Conservation (phyloP, 2,113 vertebrate genomes). For the Cryptoleucopteryx plumbea region DNA sequence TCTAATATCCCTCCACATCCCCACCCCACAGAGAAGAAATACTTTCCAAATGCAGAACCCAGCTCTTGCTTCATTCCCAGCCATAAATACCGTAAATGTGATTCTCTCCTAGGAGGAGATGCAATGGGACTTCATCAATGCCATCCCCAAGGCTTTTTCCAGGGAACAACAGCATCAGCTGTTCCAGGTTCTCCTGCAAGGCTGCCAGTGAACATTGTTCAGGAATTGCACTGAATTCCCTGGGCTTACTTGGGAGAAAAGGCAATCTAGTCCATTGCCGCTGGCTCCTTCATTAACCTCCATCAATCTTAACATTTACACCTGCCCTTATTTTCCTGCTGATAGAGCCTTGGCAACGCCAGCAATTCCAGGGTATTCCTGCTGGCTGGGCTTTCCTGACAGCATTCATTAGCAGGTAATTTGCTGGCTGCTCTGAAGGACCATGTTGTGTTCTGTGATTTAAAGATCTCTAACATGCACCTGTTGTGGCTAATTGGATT, state of each 20-base stretch:
- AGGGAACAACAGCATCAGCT: neutral
- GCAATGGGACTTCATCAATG: neutral
- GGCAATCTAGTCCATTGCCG: neutral
- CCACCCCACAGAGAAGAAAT: neutral
- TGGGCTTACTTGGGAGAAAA: neutral
- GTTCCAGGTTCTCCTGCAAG: neutral
- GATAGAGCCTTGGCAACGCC: neutral
- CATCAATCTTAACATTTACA: neutral
- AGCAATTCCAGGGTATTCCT: neutral
- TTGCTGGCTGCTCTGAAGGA: slow-evolving; percentile 4
- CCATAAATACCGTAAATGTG: neutral
- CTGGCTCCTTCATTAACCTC: neutral
- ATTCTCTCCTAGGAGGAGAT: neutral
- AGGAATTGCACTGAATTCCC: neutral
- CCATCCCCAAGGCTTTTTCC: neutral
- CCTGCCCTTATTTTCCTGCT: neutral
- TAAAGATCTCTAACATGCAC: neutral
- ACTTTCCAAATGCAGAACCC: neutral
- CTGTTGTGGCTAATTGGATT: slow-evolving; percentile 25
- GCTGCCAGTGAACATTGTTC: neutral
- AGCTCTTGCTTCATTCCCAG: neutral
- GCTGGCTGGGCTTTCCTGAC: neutral
- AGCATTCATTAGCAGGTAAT: slow-evolving; percentile 12
- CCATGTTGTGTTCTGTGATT: neutral
- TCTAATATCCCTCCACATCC: neutral